Evolutionary conservation across 2,113 vertebrate genomes (phyloP).

Genomic region (Cyrtonyx montezumae): DNA sequence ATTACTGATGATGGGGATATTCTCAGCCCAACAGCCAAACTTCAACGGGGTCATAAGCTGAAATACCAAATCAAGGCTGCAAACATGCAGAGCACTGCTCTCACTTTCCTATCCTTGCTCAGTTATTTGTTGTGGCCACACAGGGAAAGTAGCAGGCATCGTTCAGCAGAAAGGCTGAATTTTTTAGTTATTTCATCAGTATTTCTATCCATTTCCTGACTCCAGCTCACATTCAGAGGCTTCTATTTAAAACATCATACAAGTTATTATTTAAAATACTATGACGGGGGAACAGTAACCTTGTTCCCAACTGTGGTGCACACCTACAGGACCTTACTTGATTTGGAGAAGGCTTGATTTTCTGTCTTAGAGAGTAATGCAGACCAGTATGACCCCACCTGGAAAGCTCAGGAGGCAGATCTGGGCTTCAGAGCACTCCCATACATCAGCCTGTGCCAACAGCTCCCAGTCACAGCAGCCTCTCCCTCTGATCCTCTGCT

Average conservation of each 20-base stretch:
- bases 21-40: neutral
- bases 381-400: neutral
- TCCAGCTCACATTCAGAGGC: neutral
- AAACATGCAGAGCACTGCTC: neutral
- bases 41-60: neutral
- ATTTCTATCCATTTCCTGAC: neutral
- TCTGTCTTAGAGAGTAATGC: neutral
- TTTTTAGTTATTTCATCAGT: neutral
- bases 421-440: neutral
- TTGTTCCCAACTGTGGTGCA: neutral
- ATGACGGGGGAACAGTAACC: neutral
- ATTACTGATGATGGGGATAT: neutral
- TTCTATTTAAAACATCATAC: neutral
- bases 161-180: neutral
- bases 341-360: neutral
- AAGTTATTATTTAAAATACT: neutral
- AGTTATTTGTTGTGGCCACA: neutral
- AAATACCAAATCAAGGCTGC: neutral
- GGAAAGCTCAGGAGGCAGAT: neutral
- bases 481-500: neutral
- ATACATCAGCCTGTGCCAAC: neutral
- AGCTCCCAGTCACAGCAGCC: neutral
- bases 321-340: neutral
- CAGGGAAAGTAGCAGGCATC: neutral
- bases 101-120: neutral